phyloP scores from a whole-genome alignment of 2,888 invertebrate genomes.

The Noctua janthina region DNA sequence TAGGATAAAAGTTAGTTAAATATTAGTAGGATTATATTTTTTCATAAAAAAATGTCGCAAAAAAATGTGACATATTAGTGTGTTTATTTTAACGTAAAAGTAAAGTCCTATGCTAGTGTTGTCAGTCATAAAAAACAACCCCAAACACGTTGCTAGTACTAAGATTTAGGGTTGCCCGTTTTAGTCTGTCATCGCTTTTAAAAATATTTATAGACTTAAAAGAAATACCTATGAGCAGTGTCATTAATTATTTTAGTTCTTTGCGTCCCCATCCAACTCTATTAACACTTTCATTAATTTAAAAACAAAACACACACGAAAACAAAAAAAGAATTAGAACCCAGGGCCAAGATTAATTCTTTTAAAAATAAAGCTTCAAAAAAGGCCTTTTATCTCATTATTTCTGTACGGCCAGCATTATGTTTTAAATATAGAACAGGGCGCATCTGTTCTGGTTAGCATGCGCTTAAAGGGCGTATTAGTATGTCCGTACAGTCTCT shows the following conservation, averaged over 20 bases:
- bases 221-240: slow-evolving; percentile 5
- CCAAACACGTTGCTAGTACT: slow-evolving; percentile 16
- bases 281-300: slow-evolving; percentile 65
- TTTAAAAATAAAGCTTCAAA: slow-evolving; percentile 55
- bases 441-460: slow-evolving; percentile 66
- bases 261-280: slow-evolving; percentile 48
- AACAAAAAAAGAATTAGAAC: slow-evolving; percentile 41
- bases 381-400: slow-evolving; percentile 65
- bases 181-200: not conserved
- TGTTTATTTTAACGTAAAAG: slow-evolving; percentile 22
- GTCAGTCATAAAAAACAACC: slow-evolving; percentile 27
- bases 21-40: not conserved
- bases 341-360: slow-evolving; percentile 57
- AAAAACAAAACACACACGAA: slow-evolving; percentile 54
- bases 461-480: slow-evolving; percentile 58
- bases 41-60: slow-evolving; percentile 9
- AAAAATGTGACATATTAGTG: slow-evolving; percentile 16
- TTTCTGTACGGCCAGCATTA: slow-evolving; percentile 60
- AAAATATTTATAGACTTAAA: not conserved
- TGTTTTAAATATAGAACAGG: slow-evolving; percentile 65
- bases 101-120: not conserved
- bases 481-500: slow-evolving; percentile 29
- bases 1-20: not conserved
- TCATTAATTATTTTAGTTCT: slow-evolving; percentile 45
- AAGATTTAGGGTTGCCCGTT: not conserved